A percentile compares a stretch with the other conserved stretches of the same genome.
phyloP scores from a whole-genome alignment of 2,888 invertebrate species.

The Syrista parreyssii region DNA sequence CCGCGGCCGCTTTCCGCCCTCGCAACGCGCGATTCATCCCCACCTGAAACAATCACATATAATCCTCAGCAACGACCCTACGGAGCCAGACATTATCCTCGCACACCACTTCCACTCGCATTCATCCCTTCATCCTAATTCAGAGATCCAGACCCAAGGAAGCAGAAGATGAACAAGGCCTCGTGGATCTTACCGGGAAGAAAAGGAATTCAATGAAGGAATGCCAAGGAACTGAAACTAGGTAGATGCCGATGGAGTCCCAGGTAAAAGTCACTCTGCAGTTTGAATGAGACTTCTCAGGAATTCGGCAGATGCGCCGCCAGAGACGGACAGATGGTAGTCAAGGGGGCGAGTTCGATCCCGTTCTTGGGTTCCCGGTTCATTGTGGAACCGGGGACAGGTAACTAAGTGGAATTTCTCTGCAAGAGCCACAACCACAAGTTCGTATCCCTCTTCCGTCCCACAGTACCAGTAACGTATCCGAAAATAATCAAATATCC shows the following conservation, averaged over 20 bases:
- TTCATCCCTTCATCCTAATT: neutral
- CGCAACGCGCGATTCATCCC: conserved; percentile 66
- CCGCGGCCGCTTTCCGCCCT: conserved; percentile 66
- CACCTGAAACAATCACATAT: conserved; percentile 51
- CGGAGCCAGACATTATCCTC: neutral
- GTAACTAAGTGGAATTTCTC: neutral
- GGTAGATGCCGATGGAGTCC: conserved; percentile 32
- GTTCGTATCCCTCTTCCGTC: too few species aligned
- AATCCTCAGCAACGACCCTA: too few species aligned
- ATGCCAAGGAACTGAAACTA: conserved; percentile 20
- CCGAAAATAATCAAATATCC: too few species aligned
- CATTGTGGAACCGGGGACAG: conserved; percentile 17
- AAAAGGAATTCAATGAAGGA: conserved; percentile 39
- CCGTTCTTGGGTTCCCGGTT: conserved; percentile 30
- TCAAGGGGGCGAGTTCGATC: conserved; percentile 26
- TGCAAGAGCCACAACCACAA: too few species aligned
- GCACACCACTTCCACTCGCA: neutral
- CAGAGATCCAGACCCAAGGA: neutral
- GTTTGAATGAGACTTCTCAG: conserved; percentile 51
- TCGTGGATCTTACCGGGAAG: conserved; percentile 21
- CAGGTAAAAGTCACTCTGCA: conserved; percentile 49
- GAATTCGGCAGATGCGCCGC: conserved; percentile 51
- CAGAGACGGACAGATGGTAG: conserved; percentile 34
- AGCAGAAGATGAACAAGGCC: neutral
- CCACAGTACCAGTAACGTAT: too few species aligned